These are phyloP conservation scores for Fistularia tabacaria DNA, from an alignment of 2,797 vertebrate species.

Conservation along the genomic window DNA sequence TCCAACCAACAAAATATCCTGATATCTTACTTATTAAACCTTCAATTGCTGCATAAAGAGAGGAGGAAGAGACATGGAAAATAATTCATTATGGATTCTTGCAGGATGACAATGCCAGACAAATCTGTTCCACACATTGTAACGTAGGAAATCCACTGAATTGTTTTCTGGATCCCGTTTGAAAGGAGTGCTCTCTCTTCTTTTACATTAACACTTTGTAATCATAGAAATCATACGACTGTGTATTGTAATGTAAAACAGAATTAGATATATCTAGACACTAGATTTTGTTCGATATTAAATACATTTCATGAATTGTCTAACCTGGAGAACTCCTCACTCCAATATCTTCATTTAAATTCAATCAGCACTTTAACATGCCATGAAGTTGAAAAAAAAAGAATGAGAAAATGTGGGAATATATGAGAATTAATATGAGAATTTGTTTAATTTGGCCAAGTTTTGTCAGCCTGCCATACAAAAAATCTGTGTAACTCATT, in stretches of 20 bases:
- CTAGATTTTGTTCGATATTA: constrained; percentile 19
- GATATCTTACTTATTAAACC: constrained; percentile 85
- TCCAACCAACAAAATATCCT: constrained; percentile 66
- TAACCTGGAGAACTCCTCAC: constrained; percentile 77
- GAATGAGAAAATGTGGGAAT: constrained; percentile 56
- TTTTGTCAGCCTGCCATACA: too few relatives aligned
- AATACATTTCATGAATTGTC: constrained; percentile 63
- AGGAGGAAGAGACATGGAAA: constrained; percentile 70
- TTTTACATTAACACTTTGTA: constrained; percentile 28
- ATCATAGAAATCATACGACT: neutral
- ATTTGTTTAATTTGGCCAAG: too few relatives aligned
- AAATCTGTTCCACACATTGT: constrained; percentile 64
- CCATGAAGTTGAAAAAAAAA: constrained; percentile 71
- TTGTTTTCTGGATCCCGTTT: constrained; percentile 46
- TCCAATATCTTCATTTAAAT: constrained; percentile 77
- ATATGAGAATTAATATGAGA: too few relatives aligned
- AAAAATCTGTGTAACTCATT: too few relatives aligned
- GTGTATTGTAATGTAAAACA: too few relatives aligned
- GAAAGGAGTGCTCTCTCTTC: constrained; percentile 41
- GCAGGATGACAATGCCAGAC: constrained; percentile 64
- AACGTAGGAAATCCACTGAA: constrained; percentile 41
- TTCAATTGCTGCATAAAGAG: constrained; percentile 82
- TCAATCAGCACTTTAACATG: constrained; percentile 80
- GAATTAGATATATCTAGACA: too few relatives aligned
- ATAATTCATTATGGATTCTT: constrained; percentile 67